phyloP scores from a whole-genome alignment of 2,888 invertebrate species.

The Oeneis ivallda region DNA sequence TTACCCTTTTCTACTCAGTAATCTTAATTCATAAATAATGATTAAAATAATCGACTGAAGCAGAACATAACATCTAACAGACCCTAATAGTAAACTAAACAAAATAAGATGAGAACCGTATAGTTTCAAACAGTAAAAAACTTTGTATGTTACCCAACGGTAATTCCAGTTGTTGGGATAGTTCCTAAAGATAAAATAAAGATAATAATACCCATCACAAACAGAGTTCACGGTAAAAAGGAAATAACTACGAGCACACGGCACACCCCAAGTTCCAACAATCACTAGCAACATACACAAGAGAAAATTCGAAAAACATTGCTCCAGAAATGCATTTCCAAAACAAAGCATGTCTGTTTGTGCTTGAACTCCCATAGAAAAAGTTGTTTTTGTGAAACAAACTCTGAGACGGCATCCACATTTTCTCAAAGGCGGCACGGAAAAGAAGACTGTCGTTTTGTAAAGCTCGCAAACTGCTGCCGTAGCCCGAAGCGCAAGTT shows the following conservation, averaged over 20 bases:
- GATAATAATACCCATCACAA: slow-evolving; percentile 2
- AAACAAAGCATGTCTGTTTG: slow-evolving; percentile 17
- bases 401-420: slow-evolving; percentile 45
- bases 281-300: not conserved
- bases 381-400: slow-evolving; percentile 34
- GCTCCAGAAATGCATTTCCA: slow-evolving; percentile 4
- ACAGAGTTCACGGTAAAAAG: not conserved
- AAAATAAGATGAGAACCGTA: not conserved
- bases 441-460: slow-evolving; percentile 56
- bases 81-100: not conserved
- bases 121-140: not conserved
- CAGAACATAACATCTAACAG: too few relatives aligned
- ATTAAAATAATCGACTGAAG: too few relatives aligned
- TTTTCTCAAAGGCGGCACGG: slow-evolving; percentile 59
- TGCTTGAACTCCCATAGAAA: slow-evolving; percentile 18
- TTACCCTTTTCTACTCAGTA: too few relatives aligned
- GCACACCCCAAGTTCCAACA: slow-evolving; percentile 1
- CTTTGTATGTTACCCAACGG: not conserved
- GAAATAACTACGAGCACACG: not conserved
- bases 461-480: slow-evolving; percentile 60
- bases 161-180: not conserved
- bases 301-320: slow-evolving; percentile 6
- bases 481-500: slow-evolving; percentile 66
- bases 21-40: too few relatives aligned
- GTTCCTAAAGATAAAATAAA: not conserved